Percentiles rank a stretch among this genome's conserved stretches.
Evolutionary conservation across 2,888 invertebrate genomes (phyloP).

Genomic region (Xestia xanthographa): DNA sequence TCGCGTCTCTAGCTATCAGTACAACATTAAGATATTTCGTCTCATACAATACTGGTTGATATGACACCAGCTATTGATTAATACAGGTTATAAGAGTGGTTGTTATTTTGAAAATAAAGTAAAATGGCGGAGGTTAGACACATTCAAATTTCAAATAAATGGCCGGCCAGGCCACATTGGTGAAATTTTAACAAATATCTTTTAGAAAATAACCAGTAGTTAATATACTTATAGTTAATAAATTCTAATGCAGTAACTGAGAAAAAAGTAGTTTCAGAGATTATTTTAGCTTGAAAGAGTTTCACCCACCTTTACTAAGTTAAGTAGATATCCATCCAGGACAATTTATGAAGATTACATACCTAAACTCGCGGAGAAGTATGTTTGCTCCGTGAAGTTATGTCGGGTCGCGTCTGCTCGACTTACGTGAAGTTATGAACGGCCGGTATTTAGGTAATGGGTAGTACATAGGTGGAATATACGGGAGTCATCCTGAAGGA

Average conservation of each 20-base stretch:
- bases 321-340: neutral
- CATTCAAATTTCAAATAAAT: too few species aligned
- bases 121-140: too few species aligned
- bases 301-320: neutral
- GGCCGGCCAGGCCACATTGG: too few species aligned
- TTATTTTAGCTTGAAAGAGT: neutral
- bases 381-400: constrained; percentile 46
- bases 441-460: constrained; percentile 27
- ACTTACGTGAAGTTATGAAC: neutral
- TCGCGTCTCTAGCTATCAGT: neutral
- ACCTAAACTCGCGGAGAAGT: constrained; percentile 12
- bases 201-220: neutral
- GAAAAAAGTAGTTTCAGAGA: neutral
- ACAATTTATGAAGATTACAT: constrained; percentile 35
- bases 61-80: too few species aligned
- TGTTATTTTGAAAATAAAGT: too few species aligned
- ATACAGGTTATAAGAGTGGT: too few species aligned
- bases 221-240: too few species aligned
- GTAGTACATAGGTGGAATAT: neutral
- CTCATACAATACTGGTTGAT: too few species aligned
- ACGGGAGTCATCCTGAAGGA: constrained; percentile 7
- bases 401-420: constrained; percentile 25
- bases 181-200: too few species aligned
- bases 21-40: too few species aligned
- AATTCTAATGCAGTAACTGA: neutral